Evolutionary conservation across 2,113 vertebrate species (phyloP).

Genomic region (Syngnathus typhle): DNA sequence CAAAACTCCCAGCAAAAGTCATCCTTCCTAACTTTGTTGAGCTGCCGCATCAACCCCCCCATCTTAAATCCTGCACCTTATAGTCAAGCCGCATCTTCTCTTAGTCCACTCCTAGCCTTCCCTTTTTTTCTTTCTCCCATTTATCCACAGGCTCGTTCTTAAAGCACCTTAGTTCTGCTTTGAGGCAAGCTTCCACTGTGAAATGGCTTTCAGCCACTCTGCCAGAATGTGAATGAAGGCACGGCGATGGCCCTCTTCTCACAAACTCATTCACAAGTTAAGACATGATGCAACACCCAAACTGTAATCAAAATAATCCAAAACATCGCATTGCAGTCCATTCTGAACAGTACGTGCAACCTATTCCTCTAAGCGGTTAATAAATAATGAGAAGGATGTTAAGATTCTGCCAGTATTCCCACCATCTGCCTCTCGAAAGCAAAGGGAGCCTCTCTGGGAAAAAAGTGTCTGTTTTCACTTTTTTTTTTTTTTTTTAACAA

Average conservation of each 20-base stretch:
- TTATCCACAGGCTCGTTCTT: constrained; percentile 19
- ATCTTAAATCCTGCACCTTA: background rate
- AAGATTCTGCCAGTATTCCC: constrained; percentile 59
- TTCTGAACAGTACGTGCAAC: constrained; percentile 26
- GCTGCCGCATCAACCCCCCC: constrained; percentile 10
- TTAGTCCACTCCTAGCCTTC: constrained; percentile 4
- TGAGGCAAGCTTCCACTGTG: constrained; percentile 33
- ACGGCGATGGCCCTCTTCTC: constrained; percentile 15
- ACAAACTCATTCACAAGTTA: constrained; percentile 13
- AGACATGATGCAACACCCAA: constrained; percentile 9
- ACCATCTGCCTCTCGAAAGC: constrained; percentile 23
- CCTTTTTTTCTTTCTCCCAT: constrained; percentile 7
- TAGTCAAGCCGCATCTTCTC: constrained; percentile 2
- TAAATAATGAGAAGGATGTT: constrained; percentile 68
- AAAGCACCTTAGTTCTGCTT: constrained; percentile 16
- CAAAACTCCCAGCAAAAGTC: background rate
- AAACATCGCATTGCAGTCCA: constrained; percentile 16
- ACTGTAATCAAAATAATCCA: background rate
- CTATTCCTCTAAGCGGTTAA: constrained; percentile 51
- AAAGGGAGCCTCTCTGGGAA: constrained; percentile 18
- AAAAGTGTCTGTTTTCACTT: constrained; percentile 1
- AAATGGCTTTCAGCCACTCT: constrained; percentile 41
- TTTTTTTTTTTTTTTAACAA: constrained; percentile 9
- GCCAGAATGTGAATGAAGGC: constrained; percentile 56
- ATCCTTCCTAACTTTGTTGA: background rate